Percentiles rank a stretch among this genome's conserved stretches.
These are phyloP conservation scores for cat (Felis catus) DNA, from an alignment of 2,113 vertebrate genomes.

Conservation along the genomic window F.catus_Fca126_mat1.0 CM031413.1:52459001-52459500, in stretches of 20 bases:
- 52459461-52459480: slow-evolving; percentile 52
- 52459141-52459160: slow-evolving; percentile 94
- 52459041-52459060: slow-evolving; percentile 95
- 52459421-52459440: slow-evolving; percentile 18
- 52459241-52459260: slow-evolving; percentile 94
- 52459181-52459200: slow-evolving; percentile 73
- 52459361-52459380: slow-evolving; percentile 82
- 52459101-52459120: slow-evolving; percentile 92
- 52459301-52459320: slow-evolving; percentile 95
- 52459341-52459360: slow-evolving; percentile 90
- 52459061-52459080: slow-evolving; percentile 94
- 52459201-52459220: slow-evolving; percentile 31
- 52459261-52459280: slow-evolving; percentile 93
- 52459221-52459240: slow-evolving; percentile 95
- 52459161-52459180: slow-evolving; percentile 95
- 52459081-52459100: slow-evolving; percentile 92
- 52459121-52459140: slow-evolving; percentile 89
- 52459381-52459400: slow-evolving; percentile 34
- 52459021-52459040: slow-evolving; percentile 96
- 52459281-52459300: slow-evolving; percentile 95
- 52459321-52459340: slow-evolving; percentile 92
- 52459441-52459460: slow-evolving; percentile 56
- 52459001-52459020: slow-evolving; percentile 98
- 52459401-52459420: slow-evolving; percentile 38
- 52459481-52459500: not conserved